These are phyloP conservation scores for Polypedilum vanderplanki DNA, from an alignment of 1,140 invertebrate genomes.

Conservation along the genomic window DNA sequence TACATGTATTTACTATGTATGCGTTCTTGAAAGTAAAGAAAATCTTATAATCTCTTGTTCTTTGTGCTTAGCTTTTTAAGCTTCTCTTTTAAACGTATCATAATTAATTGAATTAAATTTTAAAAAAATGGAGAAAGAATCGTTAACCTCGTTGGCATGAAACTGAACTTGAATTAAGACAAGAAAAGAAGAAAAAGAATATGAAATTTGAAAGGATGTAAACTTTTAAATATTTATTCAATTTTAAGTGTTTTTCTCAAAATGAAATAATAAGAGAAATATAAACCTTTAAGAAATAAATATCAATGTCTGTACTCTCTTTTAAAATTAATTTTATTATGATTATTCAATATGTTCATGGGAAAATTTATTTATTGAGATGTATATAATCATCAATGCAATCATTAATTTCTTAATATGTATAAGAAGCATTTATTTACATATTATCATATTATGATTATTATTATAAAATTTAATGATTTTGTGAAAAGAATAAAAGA, in stretches of 20 bases:
- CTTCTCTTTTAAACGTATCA: neutral
- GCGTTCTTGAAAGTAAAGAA: neutral
- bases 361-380: neutral
- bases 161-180: neutral
- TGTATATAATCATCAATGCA: constrained; percentile 7
- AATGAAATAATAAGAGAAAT: neutral
- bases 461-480: neutral
- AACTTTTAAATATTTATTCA: neutral
- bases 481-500: neutral
- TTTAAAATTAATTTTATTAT: neutral
- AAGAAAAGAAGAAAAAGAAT: neutral
- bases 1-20: neutral
- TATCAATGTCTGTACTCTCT: constrained; percentile 3
- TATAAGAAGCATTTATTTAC: neutral
- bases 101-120: neutral
- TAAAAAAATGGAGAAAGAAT: neutral
- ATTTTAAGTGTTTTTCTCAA: neutral
- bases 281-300: neutral
- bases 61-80: constrained; percentile 6
- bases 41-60: constrained; percentile 13
- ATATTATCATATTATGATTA: neutral
- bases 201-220: neutral
- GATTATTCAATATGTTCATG: no score
- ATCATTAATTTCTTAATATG: neutral
- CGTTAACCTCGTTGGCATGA: no score